phyloP scores from a whole-genome alignment of 2,797 vertebrate genomes.

The Malurus leucopterus region DNA sequence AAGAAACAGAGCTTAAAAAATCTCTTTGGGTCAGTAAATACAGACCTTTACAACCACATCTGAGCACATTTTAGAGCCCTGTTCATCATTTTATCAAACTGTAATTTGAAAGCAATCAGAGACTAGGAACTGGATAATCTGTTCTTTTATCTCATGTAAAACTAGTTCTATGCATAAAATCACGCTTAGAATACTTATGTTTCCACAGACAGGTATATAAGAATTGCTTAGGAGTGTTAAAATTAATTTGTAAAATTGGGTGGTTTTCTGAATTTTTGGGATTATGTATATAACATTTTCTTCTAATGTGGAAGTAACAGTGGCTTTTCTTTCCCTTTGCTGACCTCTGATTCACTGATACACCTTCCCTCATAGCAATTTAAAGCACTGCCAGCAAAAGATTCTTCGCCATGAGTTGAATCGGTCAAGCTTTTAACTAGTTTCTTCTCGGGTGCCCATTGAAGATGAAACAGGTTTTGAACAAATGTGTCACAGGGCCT shows the following conservation, averaged over 20 bases:
- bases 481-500: slow-evolving; percentile 32
- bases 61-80: neutral
- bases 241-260: neutral
- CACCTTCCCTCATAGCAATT: slow-evolving; percentile 35
- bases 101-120: neutral
- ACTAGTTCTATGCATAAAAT: neutral
- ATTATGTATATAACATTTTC: neutral
- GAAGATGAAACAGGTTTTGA: slow-evolving; percentile 63
- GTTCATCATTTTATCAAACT: neutral
- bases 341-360: slow-evolving; percentile 20
- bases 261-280: neutral
- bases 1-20: neutral
- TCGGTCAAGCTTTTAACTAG: slow-evolving; percentile 63
- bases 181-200: neutral
- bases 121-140: neutral
- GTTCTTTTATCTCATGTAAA: neutral
- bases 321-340: neutral
- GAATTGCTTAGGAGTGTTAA: neutral
- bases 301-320: slow-evolving; percentile 1
- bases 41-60: neutral
- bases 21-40: neutral
- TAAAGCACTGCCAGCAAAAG: slow-evolving; percentile 55
- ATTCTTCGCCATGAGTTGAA: slow-evolving; percentile 40
- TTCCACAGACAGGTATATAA: neutral
- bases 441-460: slow-evolving; percentile 61